Base-by-base conservation (phyloP, 2,113 vertebrate species). In the Equus quagga region DNA sequence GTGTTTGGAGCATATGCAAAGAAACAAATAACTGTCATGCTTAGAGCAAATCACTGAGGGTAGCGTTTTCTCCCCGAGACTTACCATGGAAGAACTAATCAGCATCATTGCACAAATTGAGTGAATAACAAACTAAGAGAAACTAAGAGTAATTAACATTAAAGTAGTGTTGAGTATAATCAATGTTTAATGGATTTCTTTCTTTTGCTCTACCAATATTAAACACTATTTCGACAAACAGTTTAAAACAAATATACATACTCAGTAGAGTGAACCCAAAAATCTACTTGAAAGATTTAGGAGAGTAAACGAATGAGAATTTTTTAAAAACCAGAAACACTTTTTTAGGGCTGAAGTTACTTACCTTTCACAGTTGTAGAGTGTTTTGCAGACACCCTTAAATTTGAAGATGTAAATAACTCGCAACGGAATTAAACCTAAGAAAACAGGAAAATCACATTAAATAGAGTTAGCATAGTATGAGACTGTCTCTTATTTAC, bases 201-300 rank as follows among this genome's bases (percentile, higher is more conserved):
- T 31, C 23, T 78, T 79, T 82, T 64, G 23, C 46, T 87, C 5
- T 73, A 54, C 17, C 2, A 46, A 41, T 90, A 70, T 87, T 56
- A 78, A 93, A 56, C 72, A 19, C 14, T 19, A 72, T 69, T 93
- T 92, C 60, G 80, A 94, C 49, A 84, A 90, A 36, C 31, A 86
- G 49, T 67, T 73, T 88, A 49, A 78, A 87, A 84, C 5, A 83
- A 51, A 58, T 76, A 58, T 24, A 65, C 31, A 79, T 90, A 64
- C 31, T 60, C 60, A 81, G 23, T 33, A 86, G 3, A 60, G 13
- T 11, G 33, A 76, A 94, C 6, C 8, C 83, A 93, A 96, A 95
- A 82, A n/a, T 65, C 6, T 92, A 62, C 23, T 73, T 58, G 72
- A 89, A 85, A 89, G 4, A 15, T 41, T 26, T 73, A 72, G 26